Base-by-base conservation (phyloP, 1,140 invertebrate genomes). In the Limonius californicus region DNA sequence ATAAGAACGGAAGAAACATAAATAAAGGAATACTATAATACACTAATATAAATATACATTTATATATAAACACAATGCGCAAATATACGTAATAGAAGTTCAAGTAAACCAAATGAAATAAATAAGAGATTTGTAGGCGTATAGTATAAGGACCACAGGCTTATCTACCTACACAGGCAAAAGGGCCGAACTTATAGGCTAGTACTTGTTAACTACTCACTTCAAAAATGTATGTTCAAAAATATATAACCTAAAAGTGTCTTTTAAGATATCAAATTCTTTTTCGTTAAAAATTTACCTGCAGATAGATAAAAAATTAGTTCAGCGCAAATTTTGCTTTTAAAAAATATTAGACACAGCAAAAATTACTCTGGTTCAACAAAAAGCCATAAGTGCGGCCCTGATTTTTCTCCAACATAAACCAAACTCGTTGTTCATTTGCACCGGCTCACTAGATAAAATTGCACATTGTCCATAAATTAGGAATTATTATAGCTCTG, bases 391-490 rank as follows among this genome's bases (percentile, higher is more conserved):
- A 18, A 45, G 12, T 45, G 12, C 42, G 42, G n/a, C 6, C 42
- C 42, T 45, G 16, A 45, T 45, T 12, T 35, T 45, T 3, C 23
- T 27, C 23, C 23, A 27, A 27, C 3, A 27, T 27, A 27, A 45
- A 18, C n/a, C n/a, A 20, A 64, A 61, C 55, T 65, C 64, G 64
- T 64, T 67, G 65, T 65, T 57, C 19, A 63, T 65, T 67, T 67
- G 65, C 69, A 70, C 68, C 69, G 59, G 50, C 63, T 66, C 64
- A 68, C 62, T 68, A 66, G 42, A 61, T 63, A 59, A 63, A 68
- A 73, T 73, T 73, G 72, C 72, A 73, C 72, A 67, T 70, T 70
- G 67, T 73, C 71, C 71, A 65, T 63, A 54, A 63, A 55, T 56
- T 72, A 70, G 67, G 65, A 70, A 70, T 72, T 62, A 32, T 58